A percentile compares a stretch with the other conserved stretches of the same genome.
Evolutionary conservation across 1,140 invertebrate species (phyloP).

Genomic region (Pinna nobilis): DNA sequence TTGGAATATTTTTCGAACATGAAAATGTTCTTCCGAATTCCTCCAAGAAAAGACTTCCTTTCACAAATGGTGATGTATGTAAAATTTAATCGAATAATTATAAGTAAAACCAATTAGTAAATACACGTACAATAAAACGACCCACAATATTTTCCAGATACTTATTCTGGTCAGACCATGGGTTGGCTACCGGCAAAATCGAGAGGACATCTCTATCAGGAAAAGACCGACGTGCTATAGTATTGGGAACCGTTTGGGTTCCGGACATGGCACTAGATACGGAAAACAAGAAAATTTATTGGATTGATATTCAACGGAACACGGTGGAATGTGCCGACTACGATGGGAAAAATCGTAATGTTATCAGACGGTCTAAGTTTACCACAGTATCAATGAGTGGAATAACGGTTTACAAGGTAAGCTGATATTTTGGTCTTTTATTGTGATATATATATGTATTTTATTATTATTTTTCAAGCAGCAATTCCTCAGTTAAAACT

Average conservation of each 20-base stretch:
- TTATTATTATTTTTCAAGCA: too few species aligned
- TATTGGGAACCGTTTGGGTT: slow-evolving; percentile 1
- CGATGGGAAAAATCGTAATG: slow-evolving; percentile 10
- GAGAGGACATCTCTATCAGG: slow-evolving; percentile 90
- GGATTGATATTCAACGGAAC: slow-evolving; percentile 19
- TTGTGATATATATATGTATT: too few species aligned
- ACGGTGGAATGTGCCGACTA: slow-evolving; percentile 22
- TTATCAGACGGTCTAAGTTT: slow-evolving; percentile 18
- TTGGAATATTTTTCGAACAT: too few species aligned
- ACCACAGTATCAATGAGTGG: slow-evolving; percentile 19
- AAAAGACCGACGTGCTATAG: slow-evolving; percentile 79
- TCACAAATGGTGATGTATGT: too few species aligned
- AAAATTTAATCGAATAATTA: too few species aligned
- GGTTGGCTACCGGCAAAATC: slow-evolving; percentile 88
- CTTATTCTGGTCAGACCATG: slow-evolving; percentile 84
- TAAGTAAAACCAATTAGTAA: neutral
- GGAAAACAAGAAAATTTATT: slow-evolving; percentile 2
- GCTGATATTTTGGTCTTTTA: too few species aligned
- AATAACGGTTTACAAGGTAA: slow-evolving; percentile 15
- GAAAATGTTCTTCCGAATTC: too few species aligned
- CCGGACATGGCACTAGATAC: slow-evolving; percentile 22
- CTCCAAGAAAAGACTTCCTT: too few species aligned
- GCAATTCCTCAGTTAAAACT: too few species aligned
- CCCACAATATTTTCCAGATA: slow-evolving; percentile 38
- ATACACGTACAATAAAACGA: neutral